These are phyloP conservation scores for Macaria notata DNA, from an alignment of 2,888 invertebrate genomes.

Conservation along the genomic window DNA sequence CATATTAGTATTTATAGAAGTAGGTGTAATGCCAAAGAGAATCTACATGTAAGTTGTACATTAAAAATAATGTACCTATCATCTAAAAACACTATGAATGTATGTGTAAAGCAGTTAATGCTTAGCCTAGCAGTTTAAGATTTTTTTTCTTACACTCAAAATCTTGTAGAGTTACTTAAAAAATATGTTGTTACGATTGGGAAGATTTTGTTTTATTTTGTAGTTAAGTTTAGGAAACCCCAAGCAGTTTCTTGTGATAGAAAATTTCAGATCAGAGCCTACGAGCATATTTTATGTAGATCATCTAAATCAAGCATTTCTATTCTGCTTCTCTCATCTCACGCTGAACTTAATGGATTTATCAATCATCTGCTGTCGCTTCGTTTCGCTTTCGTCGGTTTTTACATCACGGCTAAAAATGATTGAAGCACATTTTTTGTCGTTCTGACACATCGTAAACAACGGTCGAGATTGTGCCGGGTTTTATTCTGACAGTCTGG, in stretches of 20 bases:
- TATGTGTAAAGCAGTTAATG: too few species aligned
- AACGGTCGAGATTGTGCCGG: slow-evolving; percentile 15
- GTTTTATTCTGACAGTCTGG: neutral
- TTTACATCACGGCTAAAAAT: slow-evolving; percentile 25
- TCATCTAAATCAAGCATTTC: slow-evolving; percentile 1
- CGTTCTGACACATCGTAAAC: slow-evolving; percentile 24
- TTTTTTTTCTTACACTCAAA: too few species aligned
- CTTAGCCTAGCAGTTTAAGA: too few species aligned
- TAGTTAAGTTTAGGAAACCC: neutral
- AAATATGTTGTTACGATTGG: too few species aligned
- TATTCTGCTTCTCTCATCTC: slow-evolving; percentile 6
- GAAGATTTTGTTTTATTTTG: neutral
- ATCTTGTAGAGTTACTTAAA: too few species aligned
- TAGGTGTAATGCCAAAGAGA: too few species aligned
- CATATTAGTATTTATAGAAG: too few species aligned
- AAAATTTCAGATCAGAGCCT: neutral
- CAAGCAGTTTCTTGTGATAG: neutral
- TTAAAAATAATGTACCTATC: too few species aligned
- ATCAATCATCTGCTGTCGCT: slow-evolving; percentile 29
- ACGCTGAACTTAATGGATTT: slow-evolving; percentile 25
- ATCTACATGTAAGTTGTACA: too few species aligned
- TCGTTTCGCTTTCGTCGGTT: slow-evolving; percentile 20
- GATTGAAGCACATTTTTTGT: slow-evolving; percentile 23
- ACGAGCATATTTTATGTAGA: slow-evolving; percentile 4
- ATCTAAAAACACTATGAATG: too few species aligned